Conservation (phyloP, 2,113 vertebrate genomes). For the Lonchura striata region DNA sequence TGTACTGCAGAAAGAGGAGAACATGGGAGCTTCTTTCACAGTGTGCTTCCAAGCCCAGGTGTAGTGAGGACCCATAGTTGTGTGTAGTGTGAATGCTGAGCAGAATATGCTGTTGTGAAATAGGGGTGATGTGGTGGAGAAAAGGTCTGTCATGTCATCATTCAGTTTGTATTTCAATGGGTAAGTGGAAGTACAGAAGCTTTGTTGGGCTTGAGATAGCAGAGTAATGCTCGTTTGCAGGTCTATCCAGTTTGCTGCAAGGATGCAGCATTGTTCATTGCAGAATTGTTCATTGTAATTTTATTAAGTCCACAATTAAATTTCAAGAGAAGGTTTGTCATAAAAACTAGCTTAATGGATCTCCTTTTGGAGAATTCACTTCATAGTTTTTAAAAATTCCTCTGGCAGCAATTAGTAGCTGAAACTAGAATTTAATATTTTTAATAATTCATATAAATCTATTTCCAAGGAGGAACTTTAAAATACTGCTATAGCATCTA, state of each 20-base stretch:
- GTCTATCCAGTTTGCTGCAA: neutral
- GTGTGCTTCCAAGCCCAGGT: fast-evolving
- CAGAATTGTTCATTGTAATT: neutral
- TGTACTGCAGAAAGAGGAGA: neutral
- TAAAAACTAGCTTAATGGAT: neutral
- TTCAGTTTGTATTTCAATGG: neutral
- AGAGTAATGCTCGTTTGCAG: neutral
- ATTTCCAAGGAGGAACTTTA: neutral
- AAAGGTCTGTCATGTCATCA: neutral
- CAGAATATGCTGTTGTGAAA: neutral
- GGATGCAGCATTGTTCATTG: no score
- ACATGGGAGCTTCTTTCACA: neutral
- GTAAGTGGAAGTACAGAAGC: neutral
- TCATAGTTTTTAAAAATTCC: neutral
- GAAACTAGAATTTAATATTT: neutral
- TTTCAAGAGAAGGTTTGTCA: neutral
- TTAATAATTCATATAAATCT: neutral
- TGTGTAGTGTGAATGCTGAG: neutral
- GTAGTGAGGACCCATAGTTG: fast-evolving
- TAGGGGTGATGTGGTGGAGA: fast-evolving
- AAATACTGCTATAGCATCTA: neutral
- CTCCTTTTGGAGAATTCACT: neutral
- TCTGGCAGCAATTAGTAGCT: neutral
- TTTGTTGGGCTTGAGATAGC: neutral
- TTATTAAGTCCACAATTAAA: neutral